Evolutionary conservation across 2,113 vertebrate species (phyloP).

Genomic region (Nasalis larvatus): DNA sequence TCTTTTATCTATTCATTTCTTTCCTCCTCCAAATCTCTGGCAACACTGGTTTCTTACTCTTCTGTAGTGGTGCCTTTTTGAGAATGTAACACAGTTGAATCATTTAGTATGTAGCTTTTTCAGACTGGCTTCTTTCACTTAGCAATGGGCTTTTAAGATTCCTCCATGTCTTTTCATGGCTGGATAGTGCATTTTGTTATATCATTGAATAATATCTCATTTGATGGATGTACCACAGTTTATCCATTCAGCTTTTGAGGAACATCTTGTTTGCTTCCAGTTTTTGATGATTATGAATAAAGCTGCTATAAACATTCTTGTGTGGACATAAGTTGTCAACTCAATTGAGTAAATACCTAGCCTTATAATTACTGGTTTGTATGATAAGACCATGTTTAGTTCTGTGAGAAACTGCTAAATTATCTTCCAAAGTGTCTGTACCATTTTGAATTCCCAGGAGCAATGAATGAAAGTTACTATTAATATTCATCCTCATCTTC

Average conservation of each 20-base stretch:
- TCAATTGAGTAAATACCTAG: not conserved
- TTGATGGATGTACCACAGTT: not conserved
- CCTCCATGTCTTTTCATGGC: not conserved
- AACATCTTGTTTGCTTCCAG: not conserved
- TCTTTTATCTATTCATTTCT: not conserved
- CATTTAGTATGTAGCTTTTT: not conserved
- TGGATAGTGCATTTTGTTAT: not conserved
- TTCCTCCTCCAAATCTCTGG: not conserved
- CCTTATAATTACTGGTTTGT: not conserved
- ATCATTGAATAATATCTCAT: not conserved
- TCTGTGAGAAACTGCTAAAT: not conserved
- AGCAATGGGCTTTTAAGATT: not conserved
- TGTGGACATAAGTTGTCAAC: not conserved
- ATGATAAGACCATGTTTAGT: not conserved
- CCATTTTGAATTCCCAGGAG: not conserved
- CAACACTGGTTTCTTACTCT: not conserved
- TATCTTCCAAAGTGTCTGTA: not conserved
- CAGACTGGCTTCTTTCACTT: not conserved
- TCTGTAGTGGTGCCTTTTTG: not conserved
- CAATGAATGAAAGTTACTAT: not conserved
- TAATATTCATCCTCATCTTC: not conserved
- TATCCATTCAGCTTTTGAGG: not conserved
- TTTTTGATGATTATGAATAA: not conserved
- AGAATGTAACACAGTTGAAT: not conserved
- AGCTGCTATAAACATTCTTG: not conserved